phyloP scores from a whole-genome alignment of 2,797 vertebrate genomes.

The Gobio occitaniae region DNA sequence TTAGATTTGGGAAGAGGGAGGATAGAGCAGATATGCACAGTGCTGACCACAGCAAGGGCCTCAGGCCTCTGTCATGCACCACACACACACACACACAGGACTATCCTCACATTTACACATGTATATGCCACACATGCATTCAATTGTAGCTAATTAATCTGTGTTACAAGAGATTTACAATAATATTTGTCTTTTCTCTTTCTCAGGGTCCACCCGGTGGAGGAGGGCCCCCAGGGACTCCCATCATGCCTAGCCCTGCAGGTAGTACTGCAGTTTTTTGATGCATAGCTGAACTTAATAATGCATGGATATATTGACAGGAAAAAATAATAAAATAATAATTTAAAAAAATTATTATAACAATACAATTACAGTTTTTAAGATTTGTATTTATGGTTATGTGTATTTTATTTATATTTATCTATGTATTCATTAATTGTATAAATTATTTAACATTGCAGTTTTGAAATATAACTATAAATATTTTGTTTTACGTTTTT shows the following conservation, averaged over 20 bases:
- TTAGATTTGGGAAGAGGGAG: conserved; percentile 47
- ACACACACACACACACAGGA: conserved; percentile 15
- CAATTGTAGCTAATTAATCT: not conserved
- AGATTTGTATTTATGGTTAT: too few relatives aligned
- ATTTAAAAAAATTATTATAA: too few relatives aligned
- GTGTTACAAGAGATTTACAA: not conserved
- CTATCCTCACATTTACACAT: not conserved
- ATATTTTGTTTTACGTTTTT: too few relatives aligned
- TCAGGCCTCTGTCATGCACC: conserved; percentile 12
- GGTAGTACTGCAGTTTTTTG: conserved; percentile 71
- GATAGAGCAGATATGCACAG: conserved; percentile 51
- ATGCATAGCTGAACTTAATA: not conserved
- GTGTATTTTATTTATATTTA: too few relatives aligned
- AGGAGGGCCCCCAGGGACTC: conserved; percentile 95
- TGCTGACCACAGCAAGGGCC: conserved; percentile 51
- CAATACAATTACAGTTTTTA: too few relatives aligned
- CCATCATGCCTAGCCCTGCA: conserved; percentile 99
- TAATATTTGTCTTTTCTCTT: not conserved
- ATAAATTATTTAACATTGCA: too few relatives aligned
- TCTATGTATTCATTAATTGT: too few relatives aligned
- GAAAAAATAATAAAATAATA: not conserved
- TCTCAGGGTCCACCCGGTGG: conserved; percentile 93
- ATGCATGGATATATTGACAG: not conserved
- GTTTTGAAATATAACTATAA: too few relatives aligned
- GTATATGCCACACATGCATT: not conserved